A percentile compares a stretch with the other conserved stretches of the same genome.
phyloP scores from a whole-genome alignment of 2,113 vertebrate genomes.

The Todiramphus saurophagus region DNA sequence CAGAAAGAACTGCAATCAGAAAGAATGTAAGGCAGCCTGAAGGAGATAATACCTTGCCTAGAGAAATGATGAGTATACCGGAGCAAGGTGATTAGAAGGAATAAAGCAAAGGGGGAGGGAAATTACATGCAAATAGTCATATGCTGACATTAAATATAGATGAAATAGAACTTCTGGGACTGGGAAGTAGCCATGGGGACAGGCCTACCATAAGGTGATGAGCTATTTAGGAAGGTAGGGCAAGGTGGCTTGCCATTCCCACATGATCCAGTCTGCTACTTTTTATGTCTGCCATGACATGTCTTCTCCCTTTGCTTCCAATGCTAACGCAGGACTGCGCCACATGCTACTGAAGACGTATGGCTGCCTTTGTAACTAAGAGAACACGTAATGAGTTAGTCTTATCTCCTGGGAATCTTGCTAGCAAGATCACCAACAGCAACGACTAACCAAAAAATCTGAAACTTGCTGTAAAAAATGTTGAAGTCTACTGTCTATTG shows the following conservation, averaged over 20 bases:
- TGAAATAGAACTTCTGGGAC: neutral
- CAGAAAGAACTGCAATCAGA: neutral
- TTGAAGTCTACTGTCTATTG: neutral
- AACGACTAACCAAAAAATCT: fast-evolving
- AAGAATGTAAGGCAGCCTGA: neutral
- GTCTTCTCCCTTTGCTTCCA: neutral
- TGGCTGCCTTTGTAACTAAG: neutral
- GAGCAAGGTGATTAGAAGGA: neutral
- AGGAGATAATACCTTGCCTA: neutral
- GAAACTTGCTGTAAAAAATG: neutral
- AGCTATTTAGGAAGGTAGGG: neutral
- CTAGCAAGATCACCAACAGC: neutral
- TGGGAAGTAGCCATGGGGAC: neutral
- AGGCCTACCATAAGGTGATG: neutral
- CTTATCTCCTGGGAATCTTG: neutral
- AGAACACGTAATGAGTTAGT: neutral
- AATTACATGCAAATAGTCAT: neutral
- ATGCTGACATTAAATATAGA: neutral
- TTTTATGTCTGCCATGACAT: fast-evolving
- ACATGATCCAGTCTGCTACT: fast-evolving
- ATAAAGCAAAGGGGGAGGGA: neutral
- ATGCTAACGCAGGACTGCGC: fast-evolving
- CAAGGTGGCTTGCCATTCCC: neutral
- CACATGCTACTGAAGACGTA: neutral
- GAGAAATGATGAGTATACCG: neutral